Percentiles rank a stretch among this genome's conserved stretches.
phyloP scores from a whole-genome alignment of 2,888 invertebrate genomes.

The Pollenia angustigena region DNA sequence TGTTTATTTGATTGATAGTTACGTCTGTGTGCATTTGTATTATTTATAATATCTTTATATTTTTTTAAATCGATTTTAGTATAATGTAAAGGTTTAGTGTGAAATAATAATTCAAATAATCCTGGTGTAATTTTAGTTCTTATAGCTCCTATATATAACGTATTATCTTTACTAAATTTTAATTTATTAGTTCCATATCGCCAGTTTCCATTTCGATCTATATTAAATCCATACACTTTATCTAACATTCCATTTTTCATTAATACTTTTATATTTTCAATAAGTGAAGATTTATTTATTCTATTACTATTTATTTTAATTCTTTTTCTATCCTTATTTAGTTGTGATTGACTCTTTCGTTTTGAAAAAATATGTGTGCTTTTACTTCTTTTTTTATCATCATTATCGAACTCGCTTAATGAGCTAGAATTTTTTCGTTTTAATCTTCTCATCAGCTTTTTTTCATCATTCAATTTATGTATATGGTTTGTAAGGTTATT shows the following conservation, averaged over 20 bases:
- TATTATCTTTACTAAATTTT: slow-evolving; percentile 27
- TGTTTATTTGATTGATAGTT: slow-evolving; percentile 37
- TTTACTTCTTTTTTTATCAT: not conserved
- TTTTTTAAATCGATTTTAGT: slow-evolving; percentile 35
- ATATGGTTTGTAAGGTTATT: too few relatives aligned
- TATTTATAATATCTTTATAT: slow-evolving; percentile 52
- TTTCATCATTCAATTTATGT: too few relatives aligned
- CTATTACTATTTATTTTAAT: not conserved
- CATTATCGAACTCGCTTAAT: too few relatives aligned
- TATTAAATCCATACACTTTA: slow-evolving; percentile 31
- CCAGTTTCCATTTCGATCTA: slow-evolving; percentile 22
- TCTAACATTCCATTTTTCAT: not conserved
- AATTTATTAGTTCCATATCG: slow-evolving; percentile 25
- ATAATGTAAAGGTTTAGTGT: not conserved
- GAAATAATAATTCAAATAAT: too few relatives aligned
- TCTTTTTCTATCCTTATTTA: slow-evolving; percentile 7
- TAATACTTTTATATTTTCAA: too few relatives aligned
- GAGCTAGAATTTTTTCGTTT: too few relatives aligned
- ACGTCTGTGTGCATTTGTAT: slow-evolving; percentile 60
- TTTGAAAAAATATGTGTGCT: slow-evolving; percentile 19
- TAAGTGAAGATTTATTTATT: too few relatives aligned
- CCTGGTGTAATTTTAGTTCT: too few relatives aligned
- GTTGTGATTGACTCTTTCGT: slow-evolving; percentile 5
- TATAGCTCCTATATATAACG: slow-evolving; percentile 10
- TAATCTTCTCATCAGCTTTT: too few relatives aligned